Evolutionary conservation across 1,140 invertebrate genomes (phyloP).

Genomic region (Drosophila kurseongensis): DNA sequence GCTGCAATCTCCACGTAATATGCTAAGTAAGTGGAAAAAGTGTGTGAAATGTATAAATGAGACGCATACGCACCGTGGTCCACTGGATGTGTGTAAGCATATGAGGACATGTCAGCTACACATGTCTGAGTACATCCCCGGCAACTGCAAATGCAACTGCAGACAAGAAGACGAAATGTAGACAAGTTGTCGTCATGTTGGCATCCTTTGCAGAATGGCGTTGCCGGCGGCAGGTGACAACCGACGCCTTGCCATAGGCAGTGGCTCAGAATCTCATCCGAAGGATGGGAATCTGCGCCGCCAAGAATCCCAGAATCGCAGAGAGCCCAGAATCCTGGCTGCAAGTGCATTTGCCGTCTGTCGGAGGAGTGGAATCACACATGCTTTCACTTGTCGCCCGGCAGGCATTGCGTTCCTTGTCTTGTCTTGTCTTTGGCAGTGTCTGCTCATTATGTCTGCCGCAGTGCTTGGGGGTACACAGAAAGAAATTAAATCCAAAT

Average conservation of each 20-base stretch:
- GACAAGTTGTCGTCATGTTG: slow-evolving; percentile 80
- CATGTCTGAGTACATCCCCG: slow-evolving; percentile 39
- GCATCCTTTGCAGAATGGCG: slow-evolving; percentile 57
- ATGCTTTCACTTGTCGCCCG: slow-evolving; percentile 56
- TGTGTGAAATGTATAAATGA: slow-evolving; percentile 56
- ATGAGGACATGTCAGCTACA: slow-evolving; percentile 38
- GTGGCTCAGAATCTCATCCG: slow-evolving; percentile 16
- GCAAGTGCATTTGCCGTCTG: slow-evolving; percentile 22
- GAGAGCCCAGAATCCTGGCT: slow-evolving; percentile 14
- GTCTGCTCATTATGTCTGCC: slow-evolving; percentile 74
- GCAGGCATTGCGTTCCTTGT: slow-evolving; percentile 48
- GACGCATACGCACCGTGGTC: slow-evolving; percentile 43
- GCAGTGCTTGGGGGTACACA: slow-evolving; percentile 19
- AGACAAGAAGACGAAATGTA: slow-evolving; percentile 73
- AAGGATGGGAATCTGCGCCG: slow-evolving; percentile 13
- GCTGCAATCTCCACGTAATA: slow-evolving; percentile 47
- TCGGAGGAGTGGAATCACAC: slow-evolving; percentile 39
- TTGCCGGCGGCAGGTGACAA: slow-evolving; percentile 75
- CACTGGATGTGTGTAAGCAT: slow-evolving; percentile 10
- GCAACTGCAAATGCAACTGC: slow-evolving; percentile 45
- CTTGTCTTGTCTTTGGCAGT: slow-evolving; percentile 67
- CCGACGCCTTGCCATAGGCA: slow-evolving; percentile 57
- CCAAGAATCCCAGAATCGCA: slow-evolving; percentile 40
- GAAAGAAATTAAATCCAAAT: background rate
- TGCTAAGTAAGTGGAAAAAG: slow-evolving; percentile 81